Percentiles rank a stretch among this genome's conserved stretches.
phyloP scores from a whole-genome alignment of 2,113 vertebrate genomes.

The Vidua macroura region DNA sequence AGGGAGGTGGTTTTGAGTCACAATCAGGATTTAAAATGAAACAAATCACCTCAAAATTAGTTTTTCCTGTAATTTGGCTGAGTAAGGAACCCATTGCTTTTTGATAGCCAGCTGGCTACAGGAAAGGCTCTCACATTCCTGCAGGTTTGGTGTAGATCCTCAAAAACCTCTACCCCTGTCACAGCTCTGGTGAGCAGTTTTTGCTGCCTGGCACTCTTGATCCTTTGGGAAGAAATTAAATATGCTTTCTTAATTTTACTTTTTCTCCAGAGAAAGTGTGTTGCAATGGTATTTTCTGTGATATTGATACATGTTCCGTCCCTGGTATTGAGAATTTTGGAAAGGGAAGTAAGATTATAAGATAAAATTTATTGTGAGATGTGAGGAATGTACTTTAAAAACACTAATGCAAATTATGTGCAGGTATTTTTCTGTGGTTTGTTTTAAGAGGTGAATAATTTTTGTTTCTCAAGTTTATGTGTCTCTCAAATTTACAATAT shows the following conservation, averaged over 20 bases:
- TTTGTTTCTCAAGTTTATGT: background rate
- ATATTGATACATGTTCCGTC: fast-evolving
- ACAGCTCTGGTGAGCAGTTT: background rate
- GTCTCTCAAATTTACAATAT: background rate
- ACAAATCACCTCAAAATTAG: background rate
- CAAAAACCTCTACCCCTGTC: background rate
- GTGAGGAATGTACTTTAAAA: background rate
- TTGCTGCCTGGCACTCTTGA: background rate
- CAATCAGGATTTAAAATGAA: background rate
- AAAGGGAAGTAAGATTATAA: background rate
- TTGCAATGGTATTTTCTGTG: background rate
- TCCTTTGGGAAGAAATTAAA: background rate
- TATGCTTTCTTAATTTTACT: background rate
- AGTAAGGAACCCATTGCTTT: background rate
- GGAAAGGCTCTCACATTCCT: background rate
- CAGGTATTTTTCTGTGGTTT: background rate
- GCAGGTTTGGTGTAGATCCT: background rate
- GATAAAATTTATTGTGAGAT: background rate
- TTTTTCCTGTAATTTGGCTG: background rate
- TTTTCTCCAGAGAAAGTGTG: background rate
- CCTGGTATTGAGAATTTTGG: background rate
- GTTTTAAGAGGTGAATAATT: background rate
- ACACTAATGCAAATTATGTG: background rate
- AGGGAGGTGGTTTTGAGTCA: background rate
- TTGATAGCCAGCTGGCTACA: background rate